A percentile compares a stretch with the other conserved stretches of the same genome.
These are phyloP conservation scores for Merluccius polli DNA, from an alignment of 2,797 vertebrate genomes.

Conservation along the genomic window DNA sequence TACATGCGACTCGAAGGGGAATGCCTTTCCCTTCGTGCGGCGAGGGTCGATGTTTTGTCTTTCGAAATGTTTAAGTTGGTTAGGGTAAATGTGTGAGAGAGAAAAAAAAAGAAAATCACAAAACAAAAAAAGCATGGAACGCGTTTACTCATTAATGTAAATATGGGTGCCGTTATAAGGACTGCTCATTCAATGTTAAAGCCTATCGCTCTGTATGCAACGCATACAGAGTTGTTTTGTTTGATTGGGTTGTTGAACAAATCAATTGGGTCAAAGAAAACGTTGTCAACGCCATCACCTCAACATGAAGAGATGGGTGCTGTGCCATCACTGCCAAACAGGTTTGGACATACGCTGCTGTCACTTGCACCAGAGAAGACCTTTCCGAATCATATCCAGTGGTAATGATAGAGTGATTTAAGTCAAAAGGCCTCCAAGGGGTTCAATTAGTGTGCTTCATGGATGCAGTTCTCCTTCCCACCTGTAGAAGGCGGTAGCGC, in stretches of 20 bases:
- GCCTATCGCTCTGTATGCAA: slow-evolving; percentile 14
- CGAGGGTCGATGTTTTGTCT: not conserved
- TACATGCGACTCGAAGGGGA: not conserved
- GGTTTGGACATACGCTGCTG: not conserved
- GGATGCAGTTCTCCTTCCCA: slow-evolving; percentile 38
- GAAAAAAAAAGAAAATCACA: slow-evolving; percentile 15
- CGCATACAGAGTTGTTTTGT: slow-evolving; percentile 19
- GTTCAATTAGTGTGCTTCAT: slow-evolving; percentile 57
- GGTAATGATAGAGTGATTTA: slow-evolving; percentile 47
- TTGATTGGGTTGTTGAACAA: slow-evolving; percentile 16
- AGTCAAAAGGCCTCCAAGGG: slow-evolving; percentile 63
- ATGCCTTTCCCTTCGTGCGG: not conserved
- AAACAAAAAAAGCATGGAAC: slow-evolving; percentile 18
- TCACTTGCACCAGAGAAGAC: slow-evolving; percentile 34
- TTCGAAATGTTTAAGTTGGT: not conserved
- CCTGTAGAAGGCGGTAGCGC: slow-evolving; percentile 54
- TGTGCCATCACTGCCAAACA: slow-evolving; percentile 9
- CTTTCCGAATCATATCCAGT: slow-evolving; percentile 31
- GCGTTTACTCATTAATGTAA: not conserved
- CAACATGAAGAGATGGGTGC: slow-evolving; percentile 24
- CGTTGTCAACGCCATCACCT: too few species aligned
- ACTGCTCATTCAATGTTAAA: slow-evolving; percentile 7
- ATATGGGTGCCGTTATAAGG: slow-evolving; percentile 19
- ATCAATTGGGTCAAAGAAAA: slow-evolving; percentile 23
- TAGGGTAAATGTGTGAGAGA: slow-evolving; percentile 20